phyloP scores from a whole-genome alignment of 2,888 invertebrate species.

The Tipula unca region DNA sequence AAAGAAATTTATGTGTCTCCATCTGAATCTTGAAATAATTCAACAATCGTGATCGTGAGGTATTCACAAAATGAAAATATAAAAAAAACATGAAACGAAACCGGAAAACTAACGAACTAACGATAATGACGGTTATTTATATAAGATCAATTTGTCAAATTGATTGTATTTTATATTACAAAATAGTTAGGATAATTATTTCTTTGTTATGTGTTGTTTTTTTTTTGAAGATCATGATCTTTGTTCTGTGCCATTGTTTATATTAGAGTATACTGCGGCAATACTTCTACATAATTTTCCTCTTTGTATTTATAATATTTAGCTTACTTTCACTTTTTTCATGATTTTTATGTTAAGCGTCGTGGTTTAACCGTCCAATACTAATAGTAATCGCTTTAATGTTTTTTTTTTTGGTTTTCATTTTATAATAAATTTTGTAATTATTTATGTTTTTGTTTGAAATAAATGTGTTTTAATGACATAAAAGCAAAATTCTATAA shows the following conservation, averaged over 20 bases:
- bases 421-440: not conserved
- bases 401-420: not conserved
- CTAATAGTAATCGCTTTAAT: not conserved
- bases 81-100: not conserved
- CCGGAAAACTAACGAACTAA: not conserved
- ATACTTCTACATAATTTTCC: not conserved
- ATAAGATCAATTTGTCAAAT: constrained; percentile 8
- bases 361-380: not conserved
- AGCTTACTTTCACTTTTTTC: not conserved
- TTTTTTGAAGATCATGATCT: not conserved
- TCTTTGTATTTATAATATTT: not conserved
- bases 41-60: not conserved
- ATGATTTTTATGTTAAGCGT: not conserved
- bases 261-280: not conserved
- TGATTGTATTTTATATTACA: not conserved
- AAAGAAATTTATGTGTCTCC: not conserved
- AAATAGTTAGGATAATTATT: not conserved
- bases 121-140: not conserved
- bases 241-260: not conserved
- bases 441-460: not conserved
- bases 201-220: not conserved
- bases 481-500: not conserved
- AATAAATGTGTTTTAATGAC: not conserved
- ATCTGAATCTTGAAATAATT: not conserved
- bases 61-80: not conserved